Evolutionary conservation across 2,113 vertebrate genomes (phyloP).

Genomic region (Anolis sagrei): DNA sequence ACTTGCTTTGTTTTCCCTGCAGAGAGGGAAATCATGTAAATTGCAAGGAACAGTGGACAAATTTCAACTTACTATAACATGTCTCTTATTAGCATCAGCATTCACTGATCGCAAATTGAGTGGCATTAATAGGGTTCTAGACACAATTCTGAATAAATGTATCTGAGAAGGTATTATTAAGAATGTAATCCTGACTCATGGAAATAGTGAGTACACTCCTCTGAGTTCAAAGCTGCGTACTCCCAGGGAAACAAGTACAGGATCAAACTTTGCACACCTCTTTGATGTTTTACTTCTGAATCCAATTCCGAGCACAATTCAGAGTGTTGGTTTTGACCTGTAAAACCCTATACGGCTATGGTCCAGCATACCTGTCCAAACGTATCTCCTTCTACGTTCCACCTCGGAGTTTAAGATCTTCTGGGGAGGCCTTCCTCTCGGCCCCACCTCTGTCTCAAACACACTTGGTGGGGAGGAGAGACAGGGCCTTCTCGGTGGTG

Average conservation of each 20-base stretch:
- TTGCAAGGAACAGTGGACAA: slow-evolving; percentile 40
- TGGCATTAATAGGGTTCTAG: background rate
- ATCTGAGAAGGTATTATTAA: background rate
- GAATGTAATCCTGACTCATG: background rate
- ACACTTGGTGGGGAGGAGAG: too few species aligned
- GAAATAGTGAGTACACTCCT: background rate
- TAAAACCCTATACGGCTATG: too few species aligned
- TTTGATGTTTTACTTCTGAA: too few species aligned
- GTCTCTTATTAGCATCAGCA: background rate
- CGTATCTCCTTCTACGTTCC: too few species aligned
- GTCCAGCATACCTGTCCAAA: too few species aligned
- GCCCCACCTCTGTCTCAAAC: too few species aligned
- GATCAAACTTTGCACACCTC: background rate
- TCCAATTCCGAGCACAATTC: too few species aligned
- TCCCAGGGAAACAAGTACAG: background rate
- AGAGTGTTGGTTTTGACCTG: too few species aligned
- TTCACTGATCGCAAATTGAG: slow-evolving; percentile 20
- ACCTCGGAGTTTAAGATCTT: too few species aligned
- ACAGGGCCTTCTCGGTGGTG: too few species aligned
- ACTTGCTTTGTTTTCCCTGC: slow-evolving; percentile 54
- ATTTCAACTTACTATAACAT: slow-evolving; percentile 35
- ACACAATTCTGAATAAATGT: background rate
- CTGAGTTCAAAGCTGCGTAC: background rate
- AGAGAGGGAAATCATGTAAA: slow-evolving; percentile 67
- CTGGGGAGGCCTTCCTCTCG: too few species aligned